Conservation (phyloP, 2,797 vertebrate species). For the Sarcophilus harrisii region DNA sequence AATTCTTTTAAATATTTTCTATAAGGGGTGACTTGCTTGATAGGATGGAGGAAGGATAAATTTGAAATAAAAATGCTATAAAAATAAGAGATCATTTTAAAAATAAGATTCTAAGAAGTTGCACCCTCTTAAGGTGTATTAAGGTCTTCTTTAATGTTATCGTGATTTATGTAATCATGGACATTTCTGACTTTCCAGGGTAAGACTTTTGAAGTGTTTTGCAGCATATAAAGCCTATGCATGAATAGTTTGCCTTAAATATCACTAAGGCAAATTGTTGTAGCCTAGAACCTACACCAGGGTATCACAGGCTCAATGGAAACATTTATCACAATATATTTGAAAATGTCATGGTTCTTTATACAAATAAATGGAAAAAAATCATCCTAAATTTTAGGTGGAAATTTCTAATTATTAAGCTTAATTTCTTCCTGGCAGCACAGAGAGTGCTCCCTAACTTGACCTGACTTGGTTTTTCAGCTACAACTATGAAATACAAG, state of each 20-base stretch:
- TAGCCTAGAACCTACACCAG: background rate
- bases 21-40: background rate
- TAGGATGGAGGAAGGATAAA: background rate
- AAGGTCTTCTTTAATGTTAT: background rate
- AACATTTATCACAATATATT: background rate
- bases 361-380: background rate
- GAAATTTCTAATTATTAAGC: background rate
- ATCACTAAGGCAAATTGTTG: background rate
- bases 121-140: background rate
- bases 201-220: background rate
- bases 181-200: background rate
- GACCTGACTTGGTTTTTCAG: background rate
- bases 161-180: background rate
- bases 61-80: background rate
- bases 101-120: background rate
- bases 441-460: background rate
- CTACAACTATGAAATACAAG: background rate
- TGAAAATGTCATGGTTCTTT: background rate
- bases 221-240: background rate
- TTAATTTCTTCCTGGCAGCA: background rate
- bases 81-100: background rate
- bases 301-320: background rate
- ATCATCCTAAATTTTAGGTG: background rate
- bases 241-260: background rate
- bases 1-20: background rate